A percentile compares a stretch with the other conserved stretches of the same genome.
These are phyloP conservation scores for Bellardia pandia DNA, from an alignment of 2,888 invertebrate species.

Conservation along the genomic window DNA sequence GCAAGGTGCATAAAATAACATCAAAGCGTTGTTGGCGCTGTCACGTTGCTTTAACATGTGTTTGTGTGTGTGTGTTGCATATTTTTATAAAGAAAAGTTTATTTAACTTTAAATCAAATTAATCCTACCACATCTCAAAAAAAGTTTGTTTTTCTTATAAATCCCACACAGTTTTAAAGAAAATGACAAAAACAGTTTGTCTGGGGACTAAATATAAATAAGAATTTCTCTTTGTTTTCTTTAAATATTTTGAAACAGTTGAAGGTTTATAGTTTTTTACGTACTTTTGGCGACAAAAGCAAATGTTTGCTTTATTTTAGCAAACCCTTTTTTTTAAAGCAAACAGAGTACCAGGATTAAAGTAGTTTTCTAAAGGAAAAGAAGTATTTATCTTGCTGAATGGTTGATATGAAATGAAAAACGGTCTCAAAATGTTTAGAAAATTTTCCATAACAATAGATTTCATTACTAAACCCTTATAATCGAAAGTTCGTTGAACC, in stretches of 20 bases:
- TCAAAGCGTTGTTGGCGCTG: conserved; percentile 55
- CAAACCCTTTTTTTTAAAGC: conserved; percentile 14
- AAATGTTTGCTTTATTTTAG: conserved; percentile 9
- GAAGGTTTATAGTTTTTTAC: neutral
- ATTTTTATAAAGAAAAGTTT: conserved; percentile 62
- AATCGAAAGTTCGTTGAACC: too few species aligned
- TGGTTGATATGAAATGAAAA: neutral
- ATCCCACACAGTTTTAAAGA: conserved; percentile 25
- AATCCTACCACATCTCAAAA: conserved; percentile 78
- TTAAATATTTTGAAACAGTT: neutral
- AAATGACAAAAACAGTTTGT: neutral
- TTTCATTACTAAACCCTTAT: too few species aligned
- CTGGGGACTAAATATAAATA: neutral
- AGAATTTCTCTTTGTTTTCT: conserved; percentile 11
- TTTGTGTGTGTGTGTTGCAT: conserved; percentile 4
- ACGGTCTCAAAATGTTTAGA: neutral
- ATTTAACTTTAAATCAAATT: conserved; percentile 75
- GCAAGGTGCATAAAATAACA: conserved; percentile 66
- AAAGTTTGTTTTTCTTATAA: conserved; percentile 34
- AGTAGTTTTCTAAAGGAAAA: neutral
- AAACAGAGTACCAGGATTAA: neutral
- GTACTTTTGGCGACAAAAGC: neutral
- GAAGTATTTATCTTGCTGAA: too few species aligned
- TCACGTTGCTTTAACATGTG: conserved; percentile 7
- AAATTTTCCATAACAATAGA: too few species aligned